These are phyloP conservation scores for Norana najaformis DNA, from an alignment of 2,888 invertebrate species.

Conservation along the genomic window DNA sequence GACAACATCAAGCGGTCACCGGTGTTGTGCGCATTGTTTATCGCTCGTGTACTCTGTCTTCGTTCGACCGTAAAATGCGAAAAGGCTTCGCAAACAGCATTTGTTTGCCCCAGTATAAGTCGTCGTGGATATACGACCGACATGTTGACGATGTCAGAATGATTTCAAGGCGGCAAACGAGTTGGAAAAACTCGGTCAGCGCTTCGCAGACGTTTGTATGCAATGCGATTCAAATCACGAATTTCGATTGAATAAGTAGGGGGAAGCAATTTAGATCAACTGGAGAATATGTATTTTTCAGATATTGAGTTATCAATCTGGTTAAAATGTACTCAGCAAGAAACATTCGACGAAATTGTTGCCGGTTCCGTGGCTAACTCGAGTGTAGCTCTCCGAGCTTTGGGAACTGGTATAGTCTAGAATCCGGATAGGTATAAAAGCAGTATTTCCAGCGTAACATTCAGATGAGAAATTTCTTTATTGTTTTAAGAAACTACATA, in stretches of 20 bases:
- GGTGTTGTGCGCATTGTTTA: no score
- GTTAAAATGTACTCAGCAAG: neutral
- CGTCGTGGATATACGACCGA: no score
- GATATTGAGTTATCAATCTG: neutral
- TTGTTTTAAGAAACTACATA: no score
- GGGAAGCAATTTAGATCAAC: neutral
- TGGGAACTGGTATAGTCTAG: neutral
- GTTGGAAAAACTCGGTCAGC: neutral
- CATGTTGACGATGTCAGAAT: no score
- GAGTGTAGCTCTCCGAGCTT: neutral
- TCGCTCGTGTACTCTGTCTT: no score
- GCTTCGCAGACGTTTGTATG: no score
- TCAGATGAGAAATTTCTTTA: neutral
- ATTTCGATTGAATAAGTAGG: neutral
- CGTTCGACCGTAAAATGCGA: no score
- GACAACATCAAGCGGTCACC: no score
- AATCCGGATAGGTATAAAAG: neutral
- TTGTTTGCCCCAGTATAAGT: no score
- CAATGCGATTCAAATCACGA: neutral
- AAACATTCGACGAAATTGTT: conserved; percentile 3
- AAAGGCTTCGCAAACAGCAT: no score
- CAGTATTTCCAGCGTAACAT: no score
- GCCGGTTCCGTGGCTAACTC: neutral
- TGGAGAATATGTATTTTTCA: neutral
- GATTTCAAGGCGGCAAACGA: no score